phyloP scores from a whole-genome alignment of 2,797 vertebrate species.

The Pangasius sanitwongsei region DNA sequence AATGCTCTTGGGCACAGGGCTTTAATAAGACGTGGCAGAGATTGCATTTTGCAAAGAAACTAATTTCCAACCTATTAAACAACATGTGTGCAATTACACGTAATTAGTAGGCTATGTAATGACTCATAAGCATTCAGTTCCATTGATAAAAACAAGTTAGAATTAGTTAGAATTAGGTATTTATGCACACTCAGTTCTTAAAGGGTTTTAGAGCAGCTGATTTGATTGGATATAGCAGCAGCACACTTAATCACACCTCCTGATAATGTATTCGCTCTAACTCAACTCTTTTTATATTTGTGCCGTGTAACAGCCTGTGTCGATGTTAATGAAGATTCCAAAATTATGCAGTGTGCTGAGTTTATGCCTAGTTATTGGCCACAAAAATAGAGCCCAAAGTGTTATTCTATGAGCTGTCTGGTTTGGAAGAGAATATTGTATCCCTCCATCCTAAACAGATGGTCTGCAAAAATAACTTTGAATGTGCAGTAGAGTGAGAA shows the following conservation, averaged over 20 bases:
- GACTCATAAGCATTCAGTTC: not conserved
- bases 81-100: not conserved
- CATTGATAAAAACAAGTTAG: not conserved
- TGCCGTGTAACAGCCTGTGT: not conserved
- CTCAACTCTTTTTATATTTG: not conserved
- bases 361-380: not conserved
- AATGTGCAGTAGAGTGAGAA: constrained; percentile 46
- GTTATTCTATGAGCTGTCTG: constrained; percentile 17
- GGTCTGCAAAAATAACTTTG: constrained; percentile 38
- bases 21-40: not conserved
- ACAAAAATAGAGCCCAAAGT: not conserved
- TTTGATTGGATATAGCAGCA: not conserved
- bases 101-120: not conserved
- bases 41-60: not conserved
- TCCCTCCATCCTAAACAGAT: constrained; percentile 4
- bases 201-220: not conserved
- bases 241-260: not conserved
- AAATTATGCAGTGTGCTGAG: not conserved
- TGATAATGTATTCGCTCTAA: not conserved
- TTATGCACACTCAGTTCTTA: not conserved
- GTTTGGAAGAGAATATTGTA: constrained; percentile 36
- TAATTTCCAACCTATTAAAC: not conserved
- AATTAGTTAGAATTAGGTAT: not conserved
- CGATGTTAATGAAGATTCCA: not conserved
- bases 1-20: not conserved